phyloP scores from a whole-genome alignment of 2,113 vertebrate species.

The Bos javanicus region DNA sequence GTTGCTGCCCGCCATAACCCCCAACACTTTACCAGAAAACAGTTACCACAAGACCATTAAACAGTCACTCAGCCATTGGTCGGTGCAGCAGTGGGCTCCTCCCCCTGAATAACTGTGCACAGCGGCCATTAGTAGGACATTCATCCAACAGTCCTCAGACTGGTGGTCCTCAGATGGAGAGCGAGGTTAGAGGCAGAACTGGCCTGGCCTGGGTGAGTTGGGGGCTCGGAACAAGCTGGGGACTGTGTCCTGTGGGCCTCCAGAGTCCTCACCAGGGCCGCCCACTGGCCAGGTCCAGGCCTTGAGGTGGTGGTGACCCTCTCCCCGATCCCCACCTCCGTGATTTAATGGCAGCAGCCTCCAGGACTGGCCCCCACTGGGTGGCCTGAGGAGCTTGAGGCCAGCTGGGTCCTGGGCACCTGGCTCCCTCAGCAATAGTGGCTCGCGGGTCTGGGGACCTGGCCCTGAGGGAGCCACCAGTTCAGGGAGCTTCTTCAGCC shows the following conservation, averaged over 20 bases:
- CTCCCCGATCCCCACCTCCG: neutral
- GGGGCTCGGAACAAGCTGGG: neutral
- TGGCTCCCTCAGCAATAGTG: neutral
- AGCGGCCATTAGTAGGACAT: neutral
- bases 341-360: neutral
- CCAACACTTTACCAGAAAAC: neutral
- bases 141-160: neutral
- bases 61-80: neutral
- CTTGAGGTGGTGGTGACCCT: neutral
- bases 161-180: neutral
- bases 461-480: neutral
- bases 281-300: neutral
- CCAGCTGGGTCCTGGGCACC: neutral
- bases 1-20: neutral
- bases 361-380: accelerated
- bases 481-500: neutral
- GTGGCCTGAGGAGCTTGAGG: neutral
- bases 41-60: neutral
- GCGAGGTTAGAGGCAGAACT: neutral
- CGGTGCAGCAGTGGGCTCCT: neutral
- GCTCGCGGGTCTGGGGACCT: neutral
- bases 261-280: neutral
- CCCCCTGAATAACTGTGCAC: neutral
- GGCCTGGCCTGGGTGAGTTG: neutral
- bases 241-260: neutral